These are phyloP conservation scores for Hypsibius dujardini DNA, from an alignment of 1,140 invertebrate genomes.

Conservation along the genomic window DNA sequence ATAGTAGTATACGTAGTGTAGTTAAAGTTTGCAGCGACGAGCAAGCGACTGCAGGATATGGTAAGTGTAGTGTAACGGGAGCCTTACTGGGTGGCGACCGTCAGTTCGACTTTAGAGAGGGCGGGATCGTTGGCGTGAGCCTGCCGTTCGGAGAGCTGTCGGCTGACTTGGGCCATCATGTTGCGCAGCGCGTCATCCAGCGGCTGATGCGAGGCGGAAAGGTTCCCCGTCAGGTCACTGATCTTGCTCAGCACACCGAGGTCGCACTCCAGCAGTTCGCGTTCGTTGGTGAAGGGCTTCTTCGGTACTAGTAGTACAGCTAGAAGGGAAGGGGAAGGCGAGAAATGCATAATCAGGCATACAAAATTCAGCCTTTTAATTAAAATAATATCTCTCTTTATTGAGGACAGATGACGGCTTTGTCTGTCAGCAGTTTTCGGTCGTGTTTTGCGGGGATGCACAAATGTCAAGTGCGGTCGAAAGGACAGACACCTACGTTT, in stretches of 20 bases:
- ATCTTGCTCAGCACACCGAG: slow-evolving; percentile 60
- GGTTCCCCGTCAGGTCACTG: slow-evolving; percentile 50
- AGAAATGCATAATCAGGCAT: background rate
- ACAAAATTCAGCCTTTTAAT: background rate
- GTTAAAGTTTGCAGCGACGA: too few species aligned
- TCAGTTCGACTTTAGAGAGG: slow-evolving; percentile 58
- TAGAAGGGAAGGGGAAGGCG: slow-evolving; percentile 27
- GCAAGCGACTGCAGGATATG: too few species aligned
- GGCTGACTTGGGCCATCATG: slow-evolving; percentile 48
- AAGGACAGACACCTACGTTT: slow-evolving; percentile 60
- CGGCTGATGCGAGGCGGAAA: slow-evolving; percentile 53
- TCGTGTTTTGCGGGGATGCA: too few species aligned
- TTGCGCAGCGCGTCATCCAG: slow-evolving; percentile 67
- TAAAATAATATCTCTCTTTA: too few species aligned
- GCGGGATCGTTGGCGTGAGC: slow-evolving; percentile 48
- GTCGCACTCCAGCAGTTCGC: slow-evolving; percentile 65
- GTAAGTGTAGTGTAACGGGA: too few species aligned
- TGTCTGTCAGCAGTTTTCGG: too few species aligned
- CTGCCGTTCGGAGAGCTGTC: slow-evolving; percentile 60
- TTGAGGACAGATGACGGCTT: too few species aligned
- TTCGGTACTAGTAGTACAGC: slow-evolving; percentile 64
- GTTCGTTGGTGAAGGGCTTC: slow-evolving; percentile 55
- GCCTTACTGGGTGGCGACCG: slow-evolving; percentile 68
- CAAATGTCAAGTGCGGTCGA: too few species aligned
- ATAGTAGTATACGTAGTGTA: too few species aligned